These are phyloP conservation scores for Petrolisthes manimaculis DNA, from an alignment of 2,888 invertebrate species.

Conservation along the genomic window DNA sequence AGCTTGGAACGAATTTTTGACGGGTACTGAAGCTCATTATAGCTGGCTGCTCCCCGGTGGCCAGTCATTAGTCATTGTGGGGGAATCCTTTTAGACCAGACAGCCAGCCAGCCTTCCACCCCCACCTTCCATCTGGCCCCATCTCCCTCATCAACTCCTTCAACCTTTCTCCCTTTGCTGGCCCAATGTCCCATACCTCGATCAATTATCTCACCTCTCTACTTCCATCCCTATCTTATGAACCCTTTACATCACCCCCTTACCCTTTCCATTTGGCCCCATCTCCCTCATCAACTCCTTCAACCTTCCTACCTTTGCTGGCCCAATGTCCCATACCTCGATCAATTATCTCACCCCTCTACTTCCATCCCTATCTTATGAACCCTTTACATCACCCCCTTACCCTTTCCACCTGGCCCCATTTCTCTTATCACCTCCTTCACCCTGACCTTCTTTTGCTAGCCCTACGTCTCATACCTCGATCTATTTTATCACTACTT, in stretches of 20 bases:
- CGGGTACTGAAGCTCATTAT: not conserved
- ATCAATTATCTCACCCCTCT: not conserved
- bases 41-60: not conserved
- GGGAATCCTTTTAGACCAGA: not conserved
- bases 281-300: not conserved
- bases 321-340: not conserved
- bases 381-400: not conserved
- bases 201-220: not conserved
- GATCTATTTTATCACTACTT: not conserved
- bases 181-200: not conserved
- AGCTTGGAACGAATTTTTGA: not conserved
- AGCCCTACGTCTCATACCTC: not conserved
- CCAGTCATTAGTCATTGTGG: not conserved
- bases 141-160: not conserved
- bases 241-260: not conserved
- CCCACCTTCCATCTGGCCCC: slow-evolving; percentile 2
- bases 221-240: not conserved
- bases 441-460: not conserved
- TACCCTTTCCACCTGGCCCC: not conserved
- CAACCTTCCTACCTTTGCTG: not conserved
- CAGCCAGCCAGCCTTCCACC: not conserved
- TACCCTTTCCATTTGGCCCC: not conserved
- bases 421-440: not conserved
- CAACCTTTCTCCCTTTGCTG: not conserved
- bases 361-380: not conserved